phyloP scores from a whole-genome alignment of 2,888 invertebrate genomes.

The Gastracanthus pulcherrimus region DNA sequence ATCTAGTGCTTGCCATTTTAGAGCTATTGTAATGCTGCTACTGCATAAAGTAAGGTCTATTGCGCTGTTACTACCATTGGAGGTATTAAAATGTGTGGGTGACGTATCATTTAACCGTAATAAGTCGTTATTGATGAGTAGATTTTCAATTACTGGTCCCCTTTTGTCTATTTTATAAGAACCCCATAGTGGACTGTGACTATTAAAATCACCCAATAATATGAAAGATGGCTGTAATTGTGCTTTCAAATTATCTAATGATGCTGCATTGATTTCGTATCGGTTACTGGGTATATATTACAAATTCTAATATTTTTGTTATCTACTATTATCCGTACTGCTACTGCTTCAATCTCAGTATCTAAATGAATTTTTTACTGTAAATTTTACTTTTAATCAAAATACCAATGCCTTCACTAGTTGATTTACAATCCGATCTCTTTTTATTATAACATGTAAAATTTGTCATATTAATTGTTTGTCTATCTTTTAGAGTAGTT shows the following conservation, averaged over 20 bases:
- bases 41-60: slow-evolving; percentile 59
- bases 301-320: slow-evolving; percentile 41
- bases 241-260: slow-evolving; percentile 44
- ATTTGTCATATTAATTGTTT: slow-evolving; percentile 37
- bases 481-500: slow-evolving; percentile 55
- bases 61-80: slow-evolving; percentile 45
- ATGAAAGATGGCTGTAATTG: slow-evolving; percentile 60
- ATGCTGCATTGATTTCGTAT: not conserved
- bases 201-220: slow-evolving; percentile 58
- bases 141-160: slow-evolving; percentile 59
- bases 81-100: slow-evolving; percentile 58
- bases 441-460: slow-evolving; percentile 22
- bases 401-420: slow-evolving; percentile 47
- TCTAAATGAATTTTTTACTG: slow-evolving; percentile 27
- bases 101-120: slow-evolving; percentile 38
- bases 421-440: not conserved
- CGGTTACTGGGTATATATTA: slow-evolving; percentile 56
- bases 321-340: slow-evolving; percentile 12
- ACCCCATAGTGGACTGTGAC: slow-evolving; percentile 53
- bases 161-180: slow-evolving; percentile 55
- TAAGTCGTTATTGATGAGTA: slow-evolving; percentile 50
- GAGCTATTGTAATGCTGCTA: slow-evolving; percentile 23
- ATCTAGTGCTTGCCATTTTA: slow-evolving; percentile 37
- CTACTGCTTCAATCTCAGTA: slow-evolving; percentile 52
- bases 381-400: slow-evolving; percentile 31